A percentile compares a stretch with the other conserved stretches of the same genome.
Conservation (phyloP, 2,113 vertebrate genomes). For the Hippopotamus amphibius region DNA sequence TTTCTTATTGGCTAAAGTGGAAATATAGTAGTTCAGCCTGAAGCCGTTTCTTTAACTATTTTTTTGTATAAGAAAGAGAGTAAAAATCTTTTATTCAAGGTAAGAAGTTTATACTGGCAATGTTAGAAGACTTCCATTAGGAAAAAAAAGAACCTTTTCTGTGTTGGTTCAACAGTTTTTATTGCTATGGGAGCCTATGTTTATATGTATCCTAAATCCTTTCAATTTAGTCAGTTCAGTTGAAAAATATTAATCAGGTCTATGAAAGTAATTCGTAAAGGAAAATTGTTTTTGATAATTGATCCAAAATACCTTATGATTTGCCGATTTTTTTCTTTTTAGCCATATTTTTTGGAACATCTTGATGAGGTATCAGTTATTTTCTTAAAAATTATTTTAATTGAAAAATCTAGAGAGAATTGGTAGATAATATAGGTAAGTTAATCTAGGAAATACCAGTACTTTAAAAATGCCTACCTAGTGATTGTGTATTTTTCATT, state of each 20-base stretch:
- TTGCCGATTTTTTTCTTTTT: not conserved
- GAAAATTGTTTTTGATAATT: not conserved
- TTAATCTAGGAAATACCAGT: not conserved
- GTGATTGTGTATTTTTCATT: not conserved
- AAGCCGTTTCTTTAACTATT: not conserved
- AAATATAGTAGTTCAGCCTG: not conserved
- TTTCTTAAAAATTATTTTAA: conserved; percentile 50
- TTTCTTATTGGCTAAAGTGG: conserved; percentile 64
- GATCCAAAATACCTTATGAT: not conserved
- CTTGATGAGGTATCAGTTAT: not conserved
- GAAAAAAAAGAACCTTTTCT: not conserved
- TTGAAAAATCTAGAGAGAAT: conserved; percentile 17
- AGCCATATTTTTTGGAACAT: not conserved
- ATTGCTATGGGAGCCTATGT: not conserved
- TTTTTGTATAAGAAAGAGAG: not conserved
- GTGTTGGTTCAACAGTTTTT: not conserved
- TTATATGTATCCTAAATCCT: not conserved
- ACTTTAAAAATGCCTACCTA: not conserved
- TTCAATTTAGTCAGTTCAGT: not conserved
- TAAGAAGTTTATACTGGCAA: not conserved
- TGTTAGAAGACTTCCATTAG: not conserved
- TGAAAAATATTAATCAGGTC: not conserved
- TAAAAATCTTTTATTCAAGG: not conserved
- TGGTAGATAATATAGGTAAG: not conserved
- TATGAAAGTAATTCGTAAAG: conserved; percentile 17